Evolutionary conservation across 2,797 vertebrate species (phyloP), one percentile per base, ranked within the genome.

Genomic region (Danio jaintianensis): DNA sequence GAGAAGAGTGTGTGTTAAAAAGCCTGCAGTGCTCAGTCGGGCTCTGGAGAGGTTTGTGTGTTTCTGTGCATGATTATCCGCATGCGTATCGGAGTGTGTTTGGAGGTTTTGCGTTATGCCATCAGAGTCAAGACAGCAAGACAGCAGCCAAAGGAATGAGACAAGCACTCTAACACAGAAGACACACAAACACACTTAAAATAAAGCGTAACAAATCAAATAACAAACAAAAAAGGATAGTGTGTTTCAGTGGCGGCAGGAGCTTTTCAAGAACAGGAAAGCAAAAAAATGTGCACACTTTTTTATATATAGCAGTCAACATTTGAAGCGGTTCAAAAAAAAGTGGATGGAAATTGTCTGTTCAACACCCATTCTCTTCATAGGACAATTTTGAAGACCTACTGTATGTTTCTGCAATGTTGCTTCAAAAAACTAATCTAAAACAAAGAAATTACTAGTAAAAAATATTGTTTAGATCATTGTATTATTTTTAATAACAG

Each of bases 1-100:
- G 94, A 95, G 89, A 95, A 93, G 76, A 86, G 93, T 92, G 85
- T 90, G 93, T 89, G 93, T 96, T 95, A 95, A 93, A 94, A 79
- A 92, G 92, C 87, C 90, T 92, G 89, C 88, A 63, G 88, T 86
- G 86, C 82, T 79, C 84, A 90, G 89, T 85, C 56, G 84, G 83
- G 87, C 89, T 89, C 90, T 85, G 83, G 85, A 82, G n/a, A 67
- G 81, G 63, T 45, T 52, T 55, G 73, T 45, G 85, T 85, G 77
- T 63, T 86, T 85, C 86, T 63, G 67, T 63, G 86, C 79, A 75
- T n/a, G 83, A 71, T 68, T 62, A 36, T 72, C 11, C 58, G 63
- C 75, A 40, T 80, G 77, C 48, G 50, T 18, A 68, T 18, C 53
- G 56, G 55, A 50, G 48, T 52, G 71, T 45, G 56, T 79, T 66